A percentile compares a stretch with the other conserved stretches of the same genome.
phyloP scores from a whole-genome alignment of 2,113 vertebrate species.

The Pituophis catenifer region DNA sequence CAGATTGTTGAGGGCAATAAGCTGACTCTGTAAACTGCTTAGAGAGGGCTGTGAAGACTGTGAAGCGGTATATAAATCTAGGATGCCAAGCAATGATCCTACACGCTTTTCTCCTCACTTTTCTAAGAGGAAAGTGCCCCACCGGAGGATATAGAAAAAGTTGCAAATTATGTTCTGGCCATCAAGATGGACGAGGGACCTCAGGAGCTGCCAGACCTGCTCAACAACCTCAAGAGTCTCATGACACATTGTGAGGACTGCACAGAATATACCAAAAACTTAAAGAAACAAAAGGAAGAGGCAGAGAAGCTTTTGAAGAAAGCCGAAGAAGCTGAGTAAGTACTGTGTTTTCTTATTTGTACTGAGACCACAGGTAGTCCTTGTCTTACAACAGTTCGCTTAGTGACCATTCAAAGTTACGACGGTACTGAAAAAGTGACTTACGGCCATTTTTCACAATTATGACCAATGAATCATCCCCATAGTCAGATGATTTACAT shows the following conservation, averaged over 20 bases:
- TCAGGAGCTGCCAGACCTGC: slow-evolving; percentile 67
- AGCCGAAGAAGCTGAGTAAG: slow-evolving; percentile 73
- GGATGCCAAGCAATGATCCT: not conserved
- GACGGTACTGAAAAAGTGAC: too few relatives aligned
- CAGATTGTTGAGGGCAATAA: not conserved
- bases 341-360: slow-evolving; percentile 5
- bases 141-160: slow-evolving; percentile 80
- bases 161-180: slow-evolving; percentile 73
- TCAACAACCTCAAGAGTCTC: slow-evolving; percentile 68
- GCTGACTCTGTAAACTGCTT: not conserved
- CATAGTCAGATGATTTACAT: too few relatives aligned
- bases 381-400: too few relatives aligned
- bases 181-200: slow-evolving; percentile 72
- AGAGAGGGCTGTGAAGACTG: not conserved
- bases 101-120: slow-evolving; percentile 33
- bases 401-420: too few relatives aligned
- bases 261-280: slow-evolving; percentile 49
- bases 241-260: slow-evolving; percentile 57
- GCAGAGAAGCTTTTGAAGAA: slow-evolving; percentile 62
- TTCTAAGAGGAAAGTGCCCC: slow-evolving; percentile 74
- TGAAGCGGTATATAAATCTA: not conserved
- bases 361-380: not conserved
- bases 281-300: slow-evolving; percentile 55
- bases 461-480: too few relatives aligned
- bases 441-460: too few relatives aligned